phyloP scores from a whole-genome alignment of 2,888 invertebrate genomes.

The Eudasyphora cyanicolor region DNA sequence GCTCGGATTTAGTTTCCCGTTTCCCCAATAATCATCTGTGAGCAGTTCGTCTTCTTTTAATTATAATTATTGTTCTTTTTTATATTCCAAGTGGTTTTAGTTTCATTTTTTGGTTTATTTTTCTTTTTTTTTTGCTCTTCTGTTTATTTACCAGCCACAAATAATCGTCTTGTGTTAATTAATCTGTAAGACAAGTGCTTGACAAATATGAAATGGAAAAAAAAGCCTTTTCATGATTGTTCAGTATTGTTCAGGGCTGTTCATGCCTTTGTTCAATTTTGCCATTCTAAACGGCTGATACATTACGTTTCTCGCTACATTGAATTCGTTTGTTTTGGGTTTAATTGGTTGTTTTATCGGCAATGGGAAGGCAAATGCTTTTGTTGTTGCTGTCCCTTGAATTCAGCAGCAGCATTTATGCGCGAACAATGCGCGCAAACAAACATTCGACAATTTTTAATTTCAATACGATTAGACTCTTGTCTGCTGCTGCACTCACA shows the following conservation, averaged over 20 bases:
- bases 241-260: not conserved
- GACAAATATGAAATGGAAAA: constrained; percentile 46
- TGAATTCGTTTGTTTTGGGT: constrained; percentile 4
- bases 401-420: not conserved
- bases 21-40: constrained; percentile 1
- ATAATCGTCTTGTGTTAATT: constrained; percentile 49
- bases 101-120: not conserved
- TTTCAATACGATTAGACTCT: not conserved
- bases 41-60: constrained; percentile 16
- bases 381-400: not conserved
- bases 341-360: constrained; percentile 17
- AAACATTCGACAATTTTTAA: constrained; percentile 1
- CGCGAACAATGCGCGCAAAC: not conserved
- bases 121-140: not conserved
- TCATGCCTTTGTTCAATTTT: not conserved
- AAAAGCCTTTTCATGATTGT: too few relatives aligned
- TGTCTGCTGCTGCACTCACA: not conserved
- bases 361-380: not conserved
- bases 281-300: not conserved
- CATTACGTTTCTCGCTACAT: not conserved
- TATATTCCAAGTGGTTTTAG: constrained; percentile 8
- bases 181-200: constrained; percentile 55
- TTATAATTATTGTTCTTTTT: too few relatives aligned
- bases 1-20: not conserved
- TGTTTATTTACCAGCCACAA: not conserved